A percentile compares a stretch with the other conserved stretches of the same genome.
phyloP scores from a whole-genome alignment of 2,797 vertebrate genomes.

The Microctenopoma steveboyesi region DNA sequence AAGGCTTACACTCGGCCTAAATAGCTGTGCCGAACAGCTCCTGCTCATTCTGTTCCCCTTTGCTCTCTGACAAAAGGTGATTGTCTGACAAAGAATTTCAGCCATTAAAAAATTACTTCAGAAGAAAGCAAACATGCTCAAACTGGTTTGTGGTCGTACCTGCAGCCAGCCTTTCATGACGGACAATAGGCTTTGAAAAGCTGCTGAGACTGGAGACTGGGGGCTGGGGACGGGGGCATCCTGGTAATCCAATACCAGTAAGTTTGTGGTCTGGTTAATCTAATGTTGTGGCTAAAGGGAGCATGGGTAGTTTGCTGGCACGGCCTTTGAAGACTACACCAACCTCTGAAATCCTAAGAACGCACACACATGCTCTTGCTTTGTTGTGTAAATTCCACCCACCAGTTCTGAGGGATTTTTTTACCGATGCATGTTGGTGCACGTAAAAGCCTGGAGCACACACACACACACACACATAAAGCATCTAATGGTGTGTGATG shows the following conservation, averaged over 20 bases:
- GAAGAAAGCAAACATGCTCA: conserved; percentile 29
- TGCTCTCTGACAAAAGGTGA: conserved; percentile 31
- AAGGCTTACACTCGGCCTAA: conserved; percentile 41
- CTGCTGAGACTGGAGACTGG: conserved; percentile 9
- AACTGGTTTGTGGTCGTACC: conserved; percentile 37
- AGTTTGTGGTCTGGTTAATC: conserved; percentile 44
- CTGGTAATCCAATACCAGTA: conserved; percentile 50
- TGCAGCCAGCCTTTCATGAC: conserved; percentile 39
- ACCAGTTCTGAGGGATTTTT: neutral
- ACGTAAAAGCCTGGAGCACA: conserved; percentile 7
- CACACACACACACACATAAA: neutral
- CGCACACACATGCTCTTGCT: neutral
- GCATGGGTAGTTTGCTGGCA: neutral
- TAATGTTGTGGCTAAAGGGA: conserved; percentile 21
- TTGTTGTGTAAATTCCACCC: neutral
- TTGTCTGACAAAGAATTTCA: conserved; percentile 16
- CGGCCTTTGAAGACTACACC: conserved; percentile 16
- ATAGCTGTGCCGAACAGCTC: conserved; percentile 34
- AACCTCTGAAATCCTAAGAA: neutral
- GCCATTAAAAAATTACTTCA: conserved; percentile 27
- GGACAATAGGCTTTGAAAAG: conserved; percentile 33
- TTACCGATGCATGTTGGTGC: neutral
- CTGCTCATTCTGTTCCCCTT: neutral
- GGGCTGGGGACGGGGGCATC: conserved; percentile 2
- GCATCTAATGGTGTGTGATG: neutral